phyloP scores from a whole-genome alignment of 30 jellyfish, hydroid and myxozoan species.

The Phacellophora camtschatica region DNA sequence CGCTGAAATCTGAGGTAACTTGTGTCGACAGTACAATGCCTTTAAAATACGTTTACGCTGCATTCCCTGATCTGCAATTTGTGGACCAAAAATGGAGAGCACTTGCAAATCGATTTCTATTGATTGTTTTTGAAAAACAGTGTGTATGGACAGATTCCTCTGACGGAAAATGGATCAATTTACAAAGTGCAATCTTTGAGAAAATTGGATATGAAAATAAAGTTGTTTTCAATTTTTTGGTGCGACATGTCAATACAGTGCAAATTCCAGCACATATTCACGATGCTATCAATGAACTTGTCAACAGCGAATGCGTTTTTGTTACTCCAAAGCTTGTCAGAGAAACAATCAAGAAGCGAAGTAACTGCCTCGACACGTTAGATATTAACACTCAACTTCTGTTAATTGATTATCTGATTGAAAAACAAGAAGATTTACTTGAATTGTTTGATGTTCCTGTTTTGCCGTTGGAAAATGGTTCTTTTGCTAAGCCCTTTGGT shows the following conservation, averaged over 20 bases:
- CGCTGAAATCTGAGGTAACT: no score
- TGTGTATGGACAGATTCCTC: slow-evolving; percentile 42
- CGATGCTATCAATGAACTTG: neutral
- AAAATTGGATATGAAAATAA: slow-evolving; percentile 4
- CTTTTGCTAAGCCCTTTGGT: neutral
- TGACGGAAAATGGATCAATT: slow-evolving; percentile 21
- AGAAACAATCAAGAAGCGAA: neutral
- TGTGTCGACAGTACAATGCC: neutral
- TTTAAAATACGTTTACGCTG: slow-evolving; percentile 12
- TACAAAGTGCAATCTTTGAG: neutral
- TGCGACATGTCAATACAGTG: neutral
- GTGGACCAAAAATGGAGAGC: slow-evolving; percentile 68
- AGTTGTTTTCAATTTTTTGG: slow-evolving; percentile 6
- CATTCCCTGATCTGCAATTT: slow-evolving; percentile 31
- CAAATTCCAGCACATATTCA: slow-evolving; percentile 41
- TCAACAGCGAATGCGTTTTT: neutral
- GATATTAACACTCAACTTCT: neutral
- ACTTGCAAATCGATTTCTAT: slow-evolving; percentile 16
- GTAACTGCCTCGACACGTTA: neutral
- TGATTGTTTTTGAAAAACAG: neutral
- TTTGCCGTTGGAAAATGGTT: slow-evolving; percentile 14
- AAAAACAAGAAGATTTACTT: neutral
- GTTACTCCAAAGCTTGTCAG: neutral
- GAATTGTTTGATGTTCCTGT: slow-evolving; percentile 9
- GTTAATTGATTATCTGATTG: neutral